These are phyloP conservation scores for Sesia bembeciformis DNA, from an alignment of 2,888 invertebrate genomes.

Conservation along the genomic window DNA sequence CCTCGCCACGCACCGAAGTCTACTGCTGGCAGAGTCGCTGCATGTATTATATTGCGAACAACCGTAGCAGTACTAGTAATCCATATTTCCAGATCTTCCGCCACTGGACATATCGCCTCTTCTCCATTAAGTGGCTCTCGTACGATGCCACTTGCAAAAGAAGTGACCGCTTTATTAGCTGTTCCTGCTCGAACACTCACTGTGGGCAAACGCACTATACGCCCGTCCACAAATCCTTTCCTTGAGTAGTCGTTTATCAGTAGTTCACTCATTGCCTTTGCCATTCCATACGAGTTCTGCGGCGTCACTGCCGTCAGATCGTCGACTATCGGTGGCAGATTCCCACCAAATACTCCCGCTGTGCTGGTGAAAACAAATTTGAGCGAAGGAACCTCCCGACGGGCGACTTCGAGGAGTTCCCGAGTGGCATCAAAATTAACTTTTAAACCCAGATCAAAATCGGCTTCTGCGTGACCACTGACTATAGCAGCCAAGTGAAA, in stretches of 20 bases:
- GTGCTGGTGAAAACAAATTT: constrained; percentile 50
- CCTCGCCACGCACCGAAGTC: constrained; percentile 35
- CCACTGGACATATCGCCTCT: constrained; percentile 36
- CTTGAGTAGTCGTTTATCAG: constrained; percentile 51
- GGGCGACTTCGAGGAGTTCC: constrained; percentile 38
- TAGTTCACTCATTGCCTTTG: constrained; percentile 54
- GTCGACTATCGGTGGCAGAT: constrained; percentile 28
- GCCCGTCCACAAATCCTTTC: constrained; percentile 46
- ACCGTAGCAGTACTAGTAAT: constrained; percentile 41
- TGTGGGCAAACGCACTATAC: constrained; percentile 47
- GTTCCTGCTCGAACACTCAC: constrained; percentile 51
- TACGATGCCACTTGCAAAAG: constrained; percentile 54
- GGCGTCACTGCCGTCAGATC: constrained; percentile 44
- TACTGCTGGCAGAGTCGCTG: constrained; percentile 26
- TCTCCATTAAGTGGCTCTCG: constrained; percentile 47
- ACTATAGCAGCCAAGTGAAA: constrained; percentile 59
- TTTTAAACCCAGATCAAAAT: constrained; percentile 48
- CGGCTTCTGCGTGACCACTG: constrained; percentile 52
- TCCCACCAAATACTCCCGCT: constrained; percentile 45
- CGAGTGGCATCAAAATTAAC: constrained; percentile 56
- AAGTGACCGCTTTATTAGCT: constrained; percentile 55
- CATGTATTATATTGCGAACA: constrained; percentile 38
- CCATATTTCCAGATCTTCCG: constrained; percentile 36
- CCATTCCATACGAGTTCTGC: constrained; percentile 50
- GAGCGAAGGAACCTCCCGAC: constrained; percentile 24